phyloP scores from a whole-genome alignment of 2,888 invertebrate species.

The Agonum fuliginosum region DNA sequence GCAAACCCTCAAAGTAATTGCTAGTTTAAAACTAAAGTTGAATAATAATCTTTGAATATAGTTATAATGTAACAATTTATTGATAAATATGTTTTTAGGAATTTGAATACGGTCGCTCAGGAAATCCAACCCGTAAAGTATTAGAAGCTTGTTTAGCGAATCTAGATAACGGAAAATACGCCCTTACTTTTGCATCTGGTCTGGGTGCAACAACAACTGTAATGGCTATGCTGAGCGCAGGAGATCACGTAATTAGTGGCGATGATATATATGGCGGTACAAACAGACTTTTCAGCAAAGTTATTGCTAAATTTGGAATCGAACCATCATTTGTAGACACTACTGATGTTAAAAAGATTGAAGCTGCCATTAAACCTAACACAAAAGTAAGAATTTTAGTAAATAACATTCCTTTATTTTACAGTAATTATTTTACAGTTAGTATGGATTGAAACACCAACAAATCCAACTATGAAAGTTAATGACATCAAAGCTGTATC shows the following conservation, averaged over 20 bases:
- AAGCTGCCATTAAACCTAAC: constrained; percentile 83
- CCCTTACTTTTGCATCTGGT: constrained; percentile 90
- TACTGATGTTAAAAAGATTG: constrained; percentile 79
- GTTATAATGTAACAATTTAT: too few species aligned
- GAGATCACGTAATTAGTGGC: constrained; percentile 93
- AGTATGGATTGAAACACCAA: constrained; percentile 96
- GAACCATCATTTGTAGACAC: constrained; percentile 86
- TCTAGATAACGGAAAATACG: constrained; percentile 91
- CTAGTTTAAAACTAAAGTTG: too few species aligned
- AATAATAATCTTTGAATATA: neutral
- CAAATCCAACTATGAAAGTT: constrained; percentile 96
- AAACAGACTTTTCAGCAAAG: constrained; percentile 80
- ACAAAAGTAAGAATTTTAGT: constrained; percentile 81
- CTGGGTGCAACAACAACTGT: constrained; percentile 89
- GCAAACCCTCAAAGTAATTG: too few species aligned
- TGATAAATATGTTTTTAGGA: too few species aligned
- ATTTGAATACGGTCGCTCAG: constrained; percentile 94
- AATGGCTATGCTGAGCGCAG: constrained; percentile 83
- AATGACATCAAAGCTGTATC: constrained; percentile 86
- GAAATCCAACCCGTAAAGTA: constrained; percentile 93
- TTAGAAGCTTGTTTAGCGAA: constrained; percentile 93
- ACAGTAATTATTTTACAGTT: constrained; percentile 74
- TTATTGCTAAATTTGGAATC: constrained; percentile 80
- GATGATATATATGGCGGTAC: constrained; percentile 98
- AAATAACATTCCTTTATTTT: neutral